Evolutionary conservation across 2,113 vertebrate species (phyloP).

Genomic region (Mirounga angustirostris): DNA sequence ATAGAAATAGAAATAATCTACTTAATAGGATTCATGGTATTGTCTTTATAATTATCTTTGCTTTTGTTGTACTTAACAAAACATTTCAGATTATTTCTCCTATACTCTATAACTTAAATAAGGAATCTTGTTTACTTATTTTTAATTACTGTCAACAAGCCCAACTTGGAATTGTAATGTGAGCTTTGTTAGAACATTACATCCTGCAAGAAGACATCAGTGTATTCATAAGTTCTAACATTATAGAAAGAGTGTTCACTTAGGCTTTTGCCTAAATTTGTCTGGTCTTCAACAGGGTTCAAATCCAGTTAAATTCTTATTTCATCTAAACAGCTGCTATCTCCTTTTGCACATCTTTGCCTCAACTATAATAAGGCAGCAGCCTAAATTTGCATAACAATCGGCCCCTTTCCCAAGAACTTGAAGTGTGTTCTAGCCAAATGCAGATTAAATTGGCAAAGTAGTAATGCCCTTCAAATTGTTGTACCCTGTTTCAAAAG

Average conservation of each 20-base stretch:
- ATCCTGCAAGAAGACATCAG: background rate
- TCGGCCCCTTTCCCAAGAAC: slow-evolving; percentile 53
- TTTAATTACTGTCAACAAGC: background rate
- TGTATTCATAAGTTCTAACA: background rate
- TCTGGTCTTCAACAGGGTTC: slow-evolving; percentile 56
- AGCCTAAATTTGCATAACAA: slow-evolving; percentile 60
- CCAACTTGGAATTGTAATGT: background rate
- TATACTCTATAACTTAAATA: background rate
- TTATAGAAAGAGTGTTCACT: background rate
- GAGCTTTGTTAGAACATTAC: background rate
- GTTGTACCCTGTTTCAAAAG: slow-evolving; percentile 28
- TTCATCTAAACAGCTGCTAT: slow-evolving; percentile 54
- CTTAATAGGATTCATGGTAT: background rate
- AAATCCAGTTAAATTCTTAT: slow-evolving; percentile 66
- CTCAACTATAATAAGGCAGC: slow-evolving; percentile 19
- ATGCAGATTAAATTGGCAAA: background rate
- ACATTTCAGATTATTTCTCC: background rate
- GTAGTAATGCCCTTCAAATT: slow-evolving; percentile 52
- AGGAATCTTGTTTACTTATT: slow-evolving; percentile 12
- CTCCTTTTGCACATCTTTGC: slow-evolving; percentile 18
- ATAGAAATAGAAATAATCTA: background rate
- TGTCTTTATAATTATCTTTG: slow-evolving; percentile 6
- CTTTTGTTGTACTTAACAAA: background rate
- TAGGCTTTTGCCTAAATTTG: slow-evolving; percentile 4
- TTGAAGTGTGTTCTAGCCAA: slow-evolving; percentile 50